Percentiles rank a stretch among this genome's conserved stretches.
phyloP scores from a whole-genome alignment of 2,888 invertebrate genomes.

The Cheilosia soror region DNA sequence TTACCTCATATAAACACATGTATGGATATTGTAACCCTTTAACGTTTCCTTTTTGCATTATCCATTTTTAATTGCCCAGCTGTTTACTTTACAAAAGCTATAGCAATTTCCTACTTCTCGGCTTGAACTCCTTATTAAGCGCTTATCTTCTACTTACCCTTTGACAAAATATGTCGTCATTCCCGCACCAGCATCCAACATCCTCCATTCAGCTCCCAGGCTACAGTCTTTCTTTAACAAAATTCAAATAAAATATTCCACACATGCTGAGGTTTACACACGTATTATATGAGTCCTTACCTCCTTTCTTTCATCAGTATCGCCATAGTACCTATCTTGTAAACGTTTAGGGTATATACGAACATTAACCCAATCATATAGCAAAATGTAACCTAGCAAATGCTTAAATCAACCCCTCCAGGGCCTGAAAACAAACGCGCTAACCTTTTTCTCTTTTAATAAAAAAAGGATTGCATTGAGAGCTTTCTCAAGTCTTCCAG shows the following conservation, averaged over 20 bases:
- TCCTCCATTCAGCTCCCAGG: background rate
- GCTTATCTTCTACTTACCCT: slow-evolving; percentile 23
- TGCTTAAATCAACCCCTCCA: slow-evolving; percentile 3
- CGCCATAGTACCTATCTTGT: slow-evolving; percentile 6
- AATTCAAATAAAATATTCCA: slow-evolving; percentile 45
- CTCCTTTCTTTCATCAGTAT: background rate
- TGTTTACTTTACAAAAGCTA: slow-evolving; percentile 2
- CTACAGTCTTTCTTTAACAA: background rate
- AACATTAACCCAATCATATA: slow-evolving; percentile 59
- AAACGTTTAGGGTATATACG: slow-evolving; percentile 38
- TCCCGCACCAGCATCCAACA: slow-evolving; percentile 3
- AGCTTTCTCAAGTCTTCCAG: slow-evolving; percentile 32
- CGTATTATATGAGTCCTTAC: slow-evolving; percentile 1
- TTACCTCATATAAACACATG: background rate
- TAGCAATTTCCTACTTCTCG: background rate
- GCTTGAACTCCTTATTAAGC: background rate
- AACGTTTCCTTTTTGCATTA: background rate
- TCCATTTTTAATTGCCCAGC: slow-evolving; percentile 29
- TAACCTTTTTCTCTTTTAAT: slow-evolving; percentile 23
- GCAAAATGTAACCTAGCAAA: slow-evolving; percentile 44
- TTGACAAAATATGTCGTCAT: slow-evolving; percentile 1
- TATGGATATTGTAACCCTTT: background rate
- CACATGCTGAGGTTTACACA: slow-evolving; percentile 43
- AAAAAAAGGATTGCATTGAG: slow-evolving; percentile 46
- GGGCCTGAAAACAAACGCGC: slow-evolving; percentile 21